phyloP scores from a whole-genome alignment of 2,113 vertebrate species.

The Desmodus rotundus region DNA sequence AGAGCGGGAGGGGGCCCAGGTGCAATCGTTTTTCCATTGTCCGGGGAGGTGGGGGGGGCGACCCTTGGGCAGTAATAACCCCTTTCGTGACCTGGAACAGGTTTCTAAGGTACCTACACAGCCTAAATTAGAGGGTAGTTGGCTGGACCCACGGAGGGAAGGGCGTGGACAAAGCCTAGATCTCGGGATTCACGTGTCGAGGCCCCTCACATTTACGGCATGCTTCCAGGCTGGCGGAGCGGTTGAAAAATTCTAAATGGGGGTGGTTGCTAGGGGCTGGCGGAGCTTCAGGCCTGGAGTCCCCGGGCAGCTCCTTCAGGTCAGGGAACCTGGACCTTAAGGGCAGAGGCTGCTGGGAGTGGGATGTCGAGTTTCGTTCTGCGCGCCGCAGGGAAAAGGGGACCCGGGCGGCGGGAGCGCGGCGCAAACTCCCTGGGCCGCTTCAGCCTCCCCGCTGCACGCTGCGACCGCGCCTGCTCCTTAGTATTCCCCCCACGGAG shows the following conservation, averaged over 20 bases:
- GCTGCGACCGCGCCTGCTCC: not conserved
- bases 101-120: not conserved
- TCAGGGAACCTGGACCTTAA: fast-evolving
- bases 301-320: not conserved
- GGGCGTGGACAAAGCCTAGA: not conserved
- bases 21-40: not conserved
- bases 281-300: not conserved
- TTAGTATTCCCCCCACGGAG: not conserved
- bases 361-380: not conserved
- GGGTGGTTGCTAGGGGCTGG: not conserved
- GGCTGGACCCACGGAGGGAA: not conserved
- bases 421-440: not conserved
- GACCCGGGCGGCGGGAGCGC: not conserved
- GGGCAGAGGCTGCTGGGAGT: not conserved
- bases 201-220: too few species aligned
- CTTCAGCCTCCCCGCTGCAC: too few species aligned
- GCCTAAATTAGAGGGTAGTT: not conserved
- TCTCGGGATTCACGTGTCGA: not conserved
- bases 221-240: not conserved
- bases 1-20: not conserved
- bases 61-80: not conserved
- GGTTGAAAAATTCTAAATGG: not conserved
- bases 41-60: too few species aligned
- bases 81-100: not conserved
- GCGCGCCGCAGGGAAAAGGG: not conserved